Evolutionary conservation across 2,888 invertebrate species (phyloP), one percentile per base, ranked within the genome.

Genomic region (Drosophila nr. perissopoda): DNA sequence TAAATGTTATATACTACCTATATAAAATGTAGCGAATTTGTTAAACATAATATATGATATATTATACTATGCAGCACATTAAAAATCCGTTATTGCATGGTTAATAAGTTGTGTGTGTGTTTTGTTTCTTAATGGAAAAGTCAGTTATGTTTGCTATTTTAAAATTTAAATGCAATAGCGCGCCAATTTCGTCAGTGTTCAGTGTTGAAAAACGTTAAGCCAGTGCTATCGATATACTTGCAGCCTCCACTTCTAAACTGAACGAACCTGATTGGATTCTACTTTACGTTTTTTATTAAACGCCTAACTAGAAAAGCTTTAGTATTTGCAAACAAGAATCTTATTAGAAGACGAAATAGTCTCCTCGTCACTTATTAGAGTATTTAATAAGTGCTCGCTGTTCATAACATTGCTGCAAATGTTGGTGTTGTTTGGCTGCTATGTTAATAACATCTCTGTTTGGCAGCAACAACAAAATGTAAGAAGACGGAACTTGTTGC

Each of bases 401-500:
- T 36, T 46, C 61, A 25, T 56, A 40, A 66, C 61, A 75, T 25
- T 31, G 38, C 5, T 25, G 31, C 27, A 34, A 34, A 60, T 77
- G 46, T 27, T 66, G 42, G 33, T 52, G 60, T 54, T 49, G 29
- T 36, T 3, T 6, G n/a, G n/a, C 52, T 57, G 58, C 54, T 53
- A 71, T 77, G 75, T 77, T 75, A 75, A 57, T 51, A 76, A 74
- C 76, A 79, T 76, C 27, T 60, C 64, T 57, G 68, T 70, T 65
- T 53, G 52, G 61, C 71, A 86, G 65, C 76, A 82, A 82, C 84
- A 81, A 81, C 78, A 77, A 86, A 83, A 83, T 83, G 83, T 83
- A 75, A 86, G 63, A 88, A 83, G 89, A 86, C 83, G 88, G 88
- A 88, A 83, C 83, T 83, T 88, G 77, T 72, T 86, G 83, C 83